Base-by-base conservation (phyloP, 2,888 invertebrate species). In the Allolobophora icterica region DNA sequence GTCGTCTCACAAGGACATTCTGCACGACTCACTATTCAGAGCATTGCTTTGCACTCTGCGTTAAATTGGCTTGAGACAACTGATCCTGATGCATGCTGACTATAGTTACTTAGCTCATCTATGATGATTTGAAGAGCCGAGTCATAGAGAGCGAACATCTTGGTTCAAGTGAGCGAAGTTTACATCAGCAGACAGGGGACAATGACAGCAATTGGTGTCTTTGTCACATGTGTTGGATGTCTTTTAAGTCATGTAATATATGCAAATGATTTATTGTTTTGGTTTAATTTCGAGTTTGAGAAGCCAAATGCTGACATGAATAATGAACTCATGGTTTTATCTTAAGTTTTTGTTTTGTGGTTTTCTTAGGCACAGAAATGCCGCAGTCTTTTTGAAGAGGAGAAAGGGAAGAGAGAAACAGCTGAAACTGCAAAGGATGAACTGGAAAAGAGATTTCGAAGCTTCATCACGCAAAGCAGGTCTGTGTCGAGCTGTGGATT, bases 311-410 rank as follows among this genome's bases (percentile, higher is more conserved):
- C 71, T 21, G 21, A 24, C 52, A 52, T 24, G 52, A 21, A 45
- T 45, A 45, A 45, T 45, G 45, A 17, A 45, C 2, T 11, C 19
- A 15, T 17, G 5, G 58, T 58, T 58, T 58, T 30, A 45, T 19
- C 11, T 71, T 11, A n/a, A 71, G 71, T 71, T 71, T 71, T 30
- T 52, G 52, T 52, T 71, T 71, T 8, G 4, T 30, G 71, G 8
- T 71, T 71, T 71, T 71, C 71, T 5, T 35, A 87, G 87, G 34
- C 35, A 87, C 87, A 87, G 87, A 87, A 87, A 33, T 35, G 35
- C 38, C 87, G 87, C 34, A 87, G 87, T 38, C 34, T 34, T 87
- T 87, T 87, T 21, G 87, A 87, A 35, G 87, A 87, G 87, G 87
- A 87, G 87, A 87, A 87, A 87, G 34, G n/a, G n/a, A 34, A 38